Evolutionary conservation across 2,797 vertebrate genomes (phyloP), one percentile per base, ranked within the genome.

Genomic region (Crypturellus tataupa): DNA sequence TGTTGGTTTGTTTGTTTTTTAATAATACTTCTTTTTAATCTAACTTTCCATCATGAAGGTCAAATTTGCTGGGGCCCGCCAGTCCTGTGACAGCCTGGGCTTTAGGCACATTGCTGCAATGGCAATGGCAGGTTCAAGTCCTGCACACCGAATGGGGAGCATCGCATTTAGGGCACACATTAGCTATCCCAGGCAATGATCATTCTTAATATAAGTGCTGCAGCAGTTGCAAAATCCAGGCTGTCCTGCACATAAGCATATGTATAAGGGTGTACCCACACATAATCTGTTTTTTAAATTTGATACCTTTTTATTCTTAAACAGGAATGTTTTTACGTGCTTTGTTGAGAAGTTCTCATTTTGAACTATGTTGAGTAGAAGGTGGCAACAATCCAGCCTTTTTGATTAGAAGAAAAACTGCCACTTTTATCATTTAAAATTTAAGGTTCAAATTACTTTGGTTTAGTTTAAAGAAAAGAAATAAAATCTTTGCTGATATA

Each of bases 331-430:
- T 93, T 84, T 84, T 33, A 93, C 90, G 72, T 89, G 83, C 89
- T 95, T 96, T 93, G 87, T 93, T 87, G 65, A 17, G 87, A 85
- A 83, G 59, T 83, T 91, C 93, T 88, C 71, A 12, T 91, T 85
- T 69, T 65, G 85, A 94, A 89, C 55, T 85, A 78, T 79, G 81
- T 76, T 71, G 80, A 82, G 78, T 77, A 84, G 87, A 85, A 80
- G 33, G 71, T 91, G 87, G 79, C 49, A 75, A 65, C 49, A 64
- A 17, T 46, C 29, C 49, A 1, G 0, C 80, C 68, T 93, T 70
- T 60, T 75, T 2, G 1, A 75, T 56, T 89, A 82, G 68, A 87
- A 91, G 82, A 86, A 91, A 51, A 91, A 46, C 80, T 78, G 62
- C 78, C 89, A 82, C 46, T 93, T 92, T 5, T 20, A 49, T 58